Evolutionary conservation across 1,140 invertebrate species (phyloP).

Genomic region (Macrotrachela quadricornifera): DNA sequence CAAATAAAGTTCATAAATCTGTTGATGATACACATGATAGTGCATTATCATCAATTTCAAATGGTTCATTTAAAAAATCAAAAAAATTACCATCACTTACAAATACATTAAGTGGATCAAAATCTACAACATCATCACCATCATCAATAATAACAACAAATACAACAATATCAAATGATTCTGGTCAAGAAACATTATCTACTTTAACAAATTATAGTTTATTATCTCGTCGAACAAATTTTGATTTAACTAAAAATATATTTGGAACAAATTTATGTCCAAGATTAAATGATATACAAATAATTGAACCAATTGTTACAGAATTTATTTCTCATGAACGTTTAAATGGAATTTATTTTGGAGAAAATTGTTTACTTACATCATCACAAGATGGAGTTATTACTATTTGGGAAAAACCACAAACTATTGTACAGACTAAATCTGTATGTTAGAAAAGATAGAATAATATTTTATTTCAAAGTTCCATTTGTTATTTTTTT

Average conservation of each 20-base stretch:
- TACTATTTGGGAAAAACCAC: conserved; percentile 81
- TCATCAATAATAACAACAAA: too few species aligned
- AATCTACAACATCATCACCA: too few species aligned
- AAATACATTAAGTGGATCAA: too few species aligned
- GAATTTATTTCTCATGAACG: conserved; percentile 93
- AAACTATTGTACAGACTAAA: too few species aligned
- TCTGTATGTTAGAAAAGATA: too few species aligned
- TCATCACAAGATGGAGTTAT: conserved; percentile 94
- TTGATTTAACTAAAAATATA: too few species aligned
- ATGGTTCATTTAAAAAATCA: neutral
- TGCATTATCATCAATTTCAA: neutral
- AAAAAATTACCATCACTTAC: neutral
- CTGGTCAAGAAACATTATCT: too few species aligned
- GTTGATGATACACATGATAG: neutral
- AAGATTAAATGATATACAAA: conserved; percentile 75
- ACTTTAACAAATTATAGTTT: too few species aligned
- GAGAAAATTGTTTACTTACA: conserved; percentile 82
- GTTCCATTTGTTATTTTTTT: too few species aligned
- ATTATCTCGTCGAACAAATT: too few species aligned
- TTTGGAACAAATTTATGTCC: conserved; percentile 56
- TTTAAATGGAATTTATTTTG: conserved; percentile 73
- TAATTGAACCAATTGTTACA: conserved; percentile 81
- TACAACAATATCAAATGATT: too few species aligned
- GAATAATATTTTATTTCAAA: too few species aligned
- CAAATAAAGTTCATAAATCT: neutral